phyloP scores from a whole-genome alignment of 2,113 vertebrate species.

The Peucedramus taeniatus region DNA sequence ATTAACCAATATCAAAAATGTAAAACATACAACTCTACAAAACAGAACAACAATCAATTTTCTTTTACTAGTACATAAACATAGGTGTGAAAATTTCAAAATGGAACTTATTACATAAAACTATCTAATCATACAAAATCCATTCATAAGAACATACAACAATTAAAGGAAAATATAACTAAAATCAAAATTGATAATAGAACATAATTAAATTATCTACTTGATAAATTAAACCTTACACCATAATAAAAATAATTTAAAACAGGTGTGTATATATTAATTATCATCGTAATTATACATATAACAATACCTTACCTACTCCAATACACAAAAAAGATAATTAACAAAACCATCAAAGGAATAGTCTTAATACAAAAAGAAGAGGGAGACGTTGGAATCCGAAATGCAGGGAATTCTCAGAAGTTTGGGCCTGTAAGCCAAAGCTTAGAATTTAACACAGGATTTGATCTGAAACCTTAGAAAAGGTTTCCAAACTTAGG shows the following conservation, averaged over 20 bases:
- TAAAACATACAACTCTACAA: neutral
- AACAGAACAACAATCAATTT: neutral
- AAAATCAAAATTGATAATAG: neutral
- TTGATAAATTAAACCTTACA: neutral
- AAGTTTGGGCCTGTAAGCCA: neutral
- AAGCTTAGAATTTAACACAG: neutral
- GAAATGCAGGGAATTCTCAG: neutral
- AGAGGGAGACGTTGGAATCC: neutral
- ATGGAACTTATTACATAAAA: neutral
- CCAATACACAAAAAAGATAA: neutral
- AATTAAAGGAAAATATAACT: neutral
- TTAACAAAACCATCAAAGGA: neutral
- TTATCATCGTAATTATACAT: neutral
- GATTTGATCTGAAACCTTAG: neutral
- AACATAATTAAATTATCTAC: neutral
- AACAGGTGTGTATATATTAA: neutral
- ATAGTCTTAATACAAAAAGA: neutral
- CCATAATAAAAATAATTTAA: neutral
- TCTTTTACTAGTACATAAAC: neutral
- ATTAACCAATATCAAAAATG: neutral
- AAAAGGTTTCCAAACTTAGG: neutral
- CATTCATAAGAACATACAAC: neutral
- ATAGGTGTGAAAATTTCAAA: neutral
- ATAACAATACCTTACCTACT: neutral
- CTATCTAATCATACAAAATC: neutral